These are phyloP conservation scores for Phrynocephalus versicolor DNA, from an alignment of 2,113 vertebrate genomes.

Conservation along the genomic window DNA sequence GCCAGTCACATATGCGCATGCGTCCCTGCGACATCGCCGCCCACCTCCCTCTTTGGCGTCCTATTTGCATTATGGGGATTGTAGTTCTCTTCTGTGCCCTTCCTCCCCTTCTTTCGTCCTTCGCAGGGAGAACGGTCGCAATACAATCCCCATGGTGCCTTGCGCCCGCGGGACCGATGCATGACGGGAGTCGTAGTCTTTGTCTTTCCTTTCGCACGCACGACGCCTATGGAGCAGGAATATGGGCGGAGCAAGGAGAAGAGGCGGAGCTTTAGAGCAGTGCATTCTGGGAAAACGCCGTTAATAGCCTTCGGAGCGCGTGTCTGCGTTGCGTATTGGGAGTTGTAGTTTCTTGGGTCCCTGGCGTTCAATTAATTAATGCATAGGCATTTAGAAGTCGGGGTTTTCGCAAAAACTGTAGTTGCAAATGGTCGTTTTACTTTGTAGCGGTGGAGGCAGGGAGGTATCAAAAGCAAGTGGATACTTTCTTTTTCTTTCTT, in stretches of 20 bases:
- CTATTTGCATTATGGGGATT: neutral
- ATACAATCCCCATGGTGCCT: slow-evolving; percentile 15
- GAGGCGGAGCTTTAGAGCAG: rapidly evolving
- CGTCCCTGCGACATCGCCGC: neutral
- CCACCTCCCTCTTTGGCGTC: neutral
- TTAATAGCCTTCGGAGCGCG: rapidly evolving
- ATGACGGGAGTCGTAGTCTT: neutral
- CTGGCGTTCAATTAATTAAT: too few species aligned
- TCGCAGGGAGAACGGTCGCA: rapidly evolving
- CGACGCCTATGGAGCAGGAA: too few species aligned
- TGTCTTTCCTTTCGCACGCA: neutral
- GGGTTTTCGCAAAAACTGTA: too few species aligned
- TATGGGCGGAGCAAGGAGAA: neutral
- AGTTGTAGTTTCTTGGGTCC: too few species aligned
- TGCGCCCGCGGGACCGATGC: neutral
- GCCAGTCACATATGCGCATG: neutral
- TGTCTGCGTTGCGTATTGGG: neutral
- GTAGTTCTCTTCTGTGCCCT: neutral
- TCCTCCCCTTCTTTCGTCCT: too few species aligned
- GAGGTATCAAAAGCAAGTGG: too few species aligned
- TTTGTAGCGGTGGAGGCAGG: too few species aligned
- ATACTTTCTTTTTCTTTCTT: too few species aligned
- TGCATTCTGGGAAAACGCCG: neutral
- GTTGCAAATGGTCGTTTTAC: too few species aligned
- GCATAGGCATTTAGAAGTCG: too few species aligned